These are phyloP conservation scores for Limosa lapponica DNA, from an alignment of 2,797 vertebrate genomes.

Conservation along the genomic window DNA sequence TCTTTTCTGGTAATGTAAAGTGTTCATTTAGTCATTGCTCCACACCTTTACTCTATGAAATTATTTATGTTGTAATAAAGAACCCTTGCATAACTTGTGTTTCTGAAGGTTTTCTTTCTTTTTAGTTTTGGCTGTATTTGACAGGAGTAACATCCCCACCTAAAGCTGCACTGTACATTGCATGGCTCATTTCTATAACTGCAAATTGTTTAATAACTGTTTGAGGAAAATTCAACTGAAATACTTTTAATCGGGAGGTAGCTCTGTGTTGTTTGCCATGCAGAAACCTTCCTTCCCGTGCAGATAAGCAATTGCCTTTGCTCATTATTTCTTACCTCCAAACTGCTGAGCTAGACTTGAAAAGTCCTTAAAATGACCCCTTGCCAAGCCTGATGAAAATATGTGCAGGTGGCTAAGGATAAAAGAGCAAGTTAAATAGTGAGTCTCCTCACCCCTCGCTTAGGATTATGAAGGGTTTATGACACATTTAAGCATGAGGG, in stretches of 20 bases:
- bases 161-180: neutral
- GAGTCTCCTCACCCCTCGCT: neutral
- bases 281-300: neutral
- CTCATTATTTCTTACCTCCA: neutral
- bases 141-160: neutral
- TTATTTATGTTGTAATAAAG: neutral
- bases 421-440: neutral
- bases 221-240: neutral
- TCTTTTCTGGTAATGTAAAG: neutral
- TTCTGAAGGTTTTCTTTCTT: neutral
- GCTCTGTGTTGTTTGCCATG: neutral
- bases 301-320: neutral
- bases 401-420: neutral
- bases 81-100: neutral
- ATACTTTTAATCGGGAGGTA: neutral
- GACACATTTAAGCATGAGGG: neutral
- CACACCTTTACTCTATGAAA: neutral
- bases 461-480: neutral
- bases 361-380: neutral
- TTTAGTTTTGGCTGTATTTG: neutral
- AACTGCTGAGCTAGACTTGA: neutral
- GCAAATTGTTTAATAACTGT: neutral
- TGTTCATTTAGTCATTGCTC: neutral
- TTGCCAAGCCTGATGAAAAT: neutral
- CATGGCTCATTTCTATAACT: neutral